Evolutionary conservation across 2,797 vertebrate species (phyloP), one percentile per base, ranked within the genome.

Genomic region (Siniperca scherzeri): DNA sequence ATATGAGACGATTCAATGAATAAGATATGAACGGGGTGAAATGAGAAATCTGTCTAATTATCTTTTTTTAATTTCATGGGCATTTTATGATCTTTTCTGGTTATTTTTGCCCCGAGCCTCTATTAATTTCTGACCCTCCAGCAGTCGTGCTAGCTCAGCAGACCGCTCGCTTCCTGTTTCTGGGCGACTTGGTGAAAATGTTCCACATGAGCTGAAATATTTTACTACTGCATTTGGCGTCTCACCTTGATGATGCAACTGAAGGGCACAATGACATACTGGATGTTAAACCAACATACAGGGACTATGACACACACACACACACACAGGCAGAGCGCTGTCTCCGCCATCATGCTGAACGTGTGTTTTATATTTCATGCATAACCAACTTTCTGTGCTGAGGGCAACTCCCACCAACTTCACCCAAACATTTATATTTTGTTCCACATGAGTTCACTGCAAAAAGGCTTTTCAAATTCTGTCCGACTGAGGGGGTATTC

Each of bases 41-140:
- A 86, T 70, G 70, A 88, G 33, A 38, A 81, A 81, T 81, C 74
- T 55, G 65, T 80, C 67, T 55, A 70, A 81, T 85, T 72, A 80
- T 81, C 71, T 48, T 40, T 36, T 46, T 71, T 65, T 40, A 11
- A 25, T 42, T 66, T 71, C 16, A 9, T 36, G 46, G 1, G 10
- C 30, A 48, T 72, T 85, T 81, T 62, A 77, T 16, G 33, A 74
- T 77, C 65, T 60, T 82, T 71, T 27, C 44, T 69, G 48, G 40
- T 80, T 70, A 76, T 69, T 57, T 81, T 64, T n/a, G 27, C 72
- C 68, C 56, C 5, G 38, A 5, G 74, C 65, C 65, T 25, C 56
- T 68, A 64, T 65, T 83, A 5, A 77, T 77, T n/a, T n/a, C 40
- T 16, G 81, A 61, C 70, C 79, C 55, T 16, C 3, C 38, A 7